Conservation (phyloP, 1,140 invertebrate species). For the Dreissena rostriformis region DNA sequence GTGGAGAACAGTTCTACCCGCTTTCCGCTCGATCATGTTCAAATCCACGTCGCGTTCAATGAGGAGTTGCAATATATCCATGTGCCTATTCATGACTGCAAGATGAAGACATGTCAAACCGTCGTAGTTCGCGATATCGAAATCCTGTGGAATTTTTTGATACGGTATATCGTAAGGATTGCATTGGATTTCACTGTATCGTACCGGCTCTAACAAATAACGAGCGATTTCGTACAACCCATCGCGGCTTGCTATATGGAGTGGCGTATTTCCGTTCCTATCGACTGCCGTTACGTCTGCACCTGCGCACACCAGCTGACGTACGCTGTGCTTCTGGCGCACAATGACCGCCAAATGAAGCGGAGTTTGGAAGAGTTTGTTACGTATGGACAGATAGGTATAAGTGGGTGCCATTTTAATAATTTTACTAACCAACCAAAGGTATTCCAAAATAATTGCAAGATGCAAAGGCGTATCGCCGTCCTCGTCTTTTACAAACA, state of each 20-base stretch:
- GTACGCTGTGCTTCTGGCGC: constrained; percentile 84
- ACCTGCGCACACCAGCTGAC: constrained; percentile 86
- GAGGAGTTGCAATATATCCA: constrained; percentile 53
- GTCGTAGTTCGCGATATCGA: constrained; percentile 90
- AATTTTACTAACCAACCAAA: neutral
- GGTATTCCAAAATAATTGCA: constrained; percentile 17
- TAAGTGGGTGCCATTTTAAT: constrained; percentile 13
- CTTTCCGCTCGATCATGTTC: constrained; percentile 83
- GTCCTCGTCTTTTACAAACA: constrained; percentile 17
- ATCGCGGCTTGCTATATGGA: constrained; percentile 90
- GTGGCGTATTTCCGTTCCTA: constrained; percentile 84
- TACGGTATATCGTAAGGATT: constrained; percentile 71
- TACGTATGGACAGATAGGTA: constrained; percentile 47
- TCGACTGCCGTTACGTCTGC: constrained; percentile 79
- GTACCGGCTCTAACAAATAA: constrained; percentile 85
- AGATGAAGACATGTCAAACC: constrained; percentile 87
- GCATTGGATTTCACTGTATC: constrained; percentile 60
- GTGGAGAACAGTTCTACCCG: constrained; percentile 42
- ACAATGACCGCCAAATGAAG: constrained; percentile 88
- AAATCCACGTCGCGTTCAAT: constrained; percentile 82
- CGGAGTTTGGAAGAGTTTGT: constrained; percentile 82
- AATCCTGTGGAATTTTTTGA: constrained; percentile 80
- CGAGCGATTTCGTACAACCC: constrained; percentile 86
- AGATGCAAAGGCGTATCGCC: constrained; percentile 40
- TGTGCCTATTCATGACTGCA: constrained; percentile 55